Evolutionary conservation across 1,140 invertebrate species (phyloP).

Genomic region (Drosophila arawakana): DNA sequence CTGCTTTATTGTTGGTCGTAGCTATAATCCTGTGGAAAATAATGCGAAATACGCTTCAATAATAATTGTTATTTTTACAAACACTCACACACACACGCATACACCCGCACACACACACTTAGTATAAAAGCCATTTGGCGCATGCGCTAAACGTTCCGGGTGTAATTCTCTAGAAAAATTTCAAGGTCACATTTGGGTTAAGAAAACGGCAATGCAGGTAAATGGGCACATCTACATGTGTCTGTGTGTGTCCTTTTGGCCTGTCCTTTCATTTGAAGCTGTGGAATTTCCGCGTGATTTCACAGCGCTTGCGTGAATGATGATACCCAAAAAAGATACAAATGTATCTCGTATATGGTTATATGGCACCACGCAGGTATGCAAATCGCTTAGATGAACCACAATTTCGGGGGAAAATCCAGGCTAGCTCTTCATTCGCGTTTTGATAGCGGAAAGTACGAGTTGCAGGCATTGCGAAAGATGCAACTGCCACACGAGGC

Average conservation of each 20-base stretch:
- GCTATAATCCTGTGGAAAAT: conserved; percentile 80
- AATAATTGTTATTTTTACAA: conserved; percentile 82
- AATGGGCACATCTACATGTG: conserved; percentile 31
- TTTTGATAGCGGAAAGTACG: conserved; percentile 66
- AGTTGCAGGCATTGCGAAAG: conserved; percentile 38
- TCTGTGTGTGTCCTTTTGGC: conserved; percentile 46
- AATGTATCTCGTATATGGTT: conserved; percentile 21
- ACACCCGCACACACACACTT: neutral
- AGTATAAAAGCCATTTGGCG: conserved; percentile 83
- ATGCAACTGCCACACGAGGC: conserved; percentile 34
- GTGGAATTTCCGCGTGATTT: conserved; percentile 77
- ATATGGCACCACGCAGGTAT: conserved; percentile 56
- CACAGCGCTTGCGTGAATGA: conserved; percentile 72
- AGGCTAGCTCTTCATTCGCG: conserved; percentile 65
- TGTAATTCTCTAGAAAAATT: conserved; percentile 76
- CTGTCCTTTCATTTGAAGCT: conserved; percentile 68
- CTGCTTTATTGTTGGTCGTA: conserved; percentile 67
- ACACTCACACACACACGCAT: conserved; percentile 47
- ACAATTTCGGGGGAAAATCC: conserved; percentile 72
- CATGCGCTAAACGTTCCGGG: conserved; percentile 75
- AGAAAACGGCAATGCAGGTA: conserved; percentile 60
- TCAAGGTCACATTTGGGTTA: conserved; percentile 76
- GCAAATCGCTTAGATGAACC: conserved; percentile 70
- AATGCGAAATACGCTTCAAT: conserved; percentile 83
- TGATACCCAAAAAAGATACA: conserved; percentile 55